Evolutionary conservation across 2,797 vertebrate species (phyloP), one percentile per base, ranked within the genome.

Genomic region (Sebastes vulpes): DNA sequence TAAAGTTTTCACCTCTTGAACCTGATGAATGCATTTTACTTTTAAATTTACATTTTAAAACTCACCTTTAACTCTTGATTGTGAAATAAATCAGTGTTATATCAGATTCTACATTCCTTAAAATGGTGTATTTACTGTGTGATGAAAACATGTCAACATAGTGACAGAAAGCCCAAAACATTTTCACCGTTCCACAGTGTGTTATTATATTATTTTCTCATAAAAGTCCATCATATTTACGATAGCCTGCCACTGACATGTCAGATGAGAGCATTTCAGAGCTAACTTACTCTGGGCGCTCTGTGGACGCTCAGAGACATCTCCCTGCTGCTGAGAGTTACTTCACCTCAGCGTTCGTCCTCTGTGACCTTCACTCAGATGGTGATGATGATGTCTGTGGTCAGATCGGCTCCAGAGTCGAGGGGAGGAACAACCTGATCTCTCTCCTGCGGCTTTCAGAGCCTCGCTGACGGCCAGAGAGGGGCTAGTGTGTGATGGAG

Each of bases 391-490:
- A 75, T 26, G 64, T 52, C 58, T 68, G 74, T 23, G 48, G 74
- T 76, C 65, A 60, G 56, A 53, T 53, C 9, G 56, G 64, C 64
- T 75, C 64, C 64, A 52, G 9, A 35, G 72, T 4, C 4, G 20
- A 59, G 63, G 66, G 35, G 35, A 48, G 61, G 53, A 59, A 53
- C 46, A 67, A 67, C 65, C 64, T 28, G 64, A 75, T 75, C 73
- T 60, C 56, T 18, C 56, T 67, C 73, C 28, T 67, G 72, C 9
- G 54, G 72, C 72, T 66, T 28, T 21, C 28, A 52, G 42, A 35
- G 73, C 29, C 21, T 9, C 21, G 0, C 46, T 52, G 70, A 16
- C 56, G 9, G 56, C 42, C 69, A 35, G 28, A 26, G 14, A 42
- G 18, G 21, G 48, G 14, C 14, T 2, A 58, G 21, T 4, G 54